Evolutionary conservation across 2,113 vertebrate species (phyloP), one percentile per base, ranked within the genome.

Genomic region (Oryzias melastigma): DNA sequence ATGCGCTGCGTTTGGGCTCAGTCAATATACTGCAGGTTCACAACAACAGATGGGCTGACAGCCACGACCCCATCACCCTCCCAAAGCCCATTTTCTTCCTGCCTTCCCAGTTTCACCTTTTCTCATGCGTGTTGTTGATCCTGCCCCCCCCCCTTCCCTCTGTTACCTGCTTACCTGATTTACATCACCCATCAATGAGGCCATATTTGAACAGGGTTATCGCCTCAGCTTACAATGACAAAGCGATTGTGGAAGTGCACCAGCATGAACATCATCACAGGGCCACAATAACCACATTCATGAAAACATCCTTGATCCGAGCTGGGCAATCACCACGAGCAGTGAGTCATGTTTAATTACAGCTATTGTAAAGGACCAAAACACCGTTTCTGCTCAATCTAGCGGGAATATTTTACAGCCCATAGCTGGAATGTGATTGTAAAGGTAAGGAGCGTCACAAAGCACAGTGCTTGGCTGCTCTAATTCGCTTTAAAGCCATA

Each of bases 21-120:
- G 58, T 73, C 83, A 20, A 76, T 83, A 80, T 70, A 46, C 69
- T 44, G 58, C 72, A 64, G 68, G 35, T 75, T 22, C 19, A 73
- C 71, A 85, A 73, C 75, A 75, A 48, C 86, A 82, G 78, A 86
- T 90, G 84, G 76, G 62, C 69, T 3, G 62, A 18, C 49, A 3
- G n/a, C 29, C 13, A 20, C 46, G 69, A 78, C 73, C 74, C 48
- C 2, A 24, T 14, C 53, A n/a, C 22, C 59, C 45, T 40, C 25
- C 62, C 18, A 22, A 18, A 2, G 14, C 41, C 65, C 79, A 58
- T 62, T 76, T 74, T 43, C 54, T 6, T 43, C 57, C 57, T 1
- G 14, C 56, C 63, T 55, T 44, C 44, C 43, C 51, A 25, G 10
- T 42, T 63, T 57, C 29, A 68, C 78, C 78, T 75, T 58, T 71